These are phyloP conservation scores for Bombus breviceps DNA, from an alignment of 1,140 invertebrate species.

Conservation along the genomic window DNA sequence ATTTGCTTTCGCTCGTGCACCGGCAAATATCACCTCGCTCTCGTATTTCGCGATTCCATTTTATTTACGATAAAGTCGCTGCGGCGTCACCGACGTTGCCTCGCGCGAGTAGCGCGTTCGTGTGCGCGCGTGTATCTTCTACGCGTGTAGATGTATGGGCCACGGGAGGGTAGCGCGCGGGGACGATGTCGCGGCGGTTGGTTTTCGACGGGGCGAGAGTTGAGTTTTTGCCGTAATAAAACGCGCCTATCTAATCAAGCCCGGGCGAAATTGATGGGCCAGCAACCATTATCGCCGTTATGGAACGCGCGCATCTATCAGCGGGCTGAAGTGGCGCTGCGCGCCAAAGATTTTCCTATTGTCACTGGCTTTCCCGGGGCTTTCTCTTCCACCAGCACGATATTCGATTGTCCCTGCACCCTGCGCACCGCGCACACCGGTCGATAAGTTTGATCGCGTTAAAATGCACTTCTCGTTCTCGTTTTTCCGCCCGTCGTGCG, in stretches of 20 bases:
- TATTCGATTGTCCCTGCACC: conserved; percentile 5
- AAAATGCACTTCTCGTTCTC: conserved; percentile 1
- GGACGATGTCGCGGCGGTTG: conserved; percentile 19
- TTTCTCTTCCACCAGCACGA: neutral
- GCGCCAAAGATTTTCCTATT: conserved; percentile 54
- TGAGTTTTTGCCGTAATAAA: conserved; percentile 72
- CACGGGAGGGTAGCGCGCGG: neutral
- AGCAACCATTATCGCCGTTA: conserved; percentile 70
- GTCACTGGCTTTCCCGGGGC: conserved; percentile 42
- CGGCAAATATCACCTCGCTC: conserved; percentile 57
- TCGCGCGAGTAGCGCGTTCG: neutral
- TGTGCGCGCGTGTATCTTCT: neutral
- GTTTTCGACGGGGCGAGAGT: conserved; percentile 66
- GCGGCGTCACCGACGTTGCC: conserved; percentile 10
- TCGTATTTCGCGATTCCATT: conserved; percentile 74
- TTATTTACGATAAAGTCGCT: conserved; percentile 76
- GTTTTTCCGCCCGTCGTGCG: neutral
- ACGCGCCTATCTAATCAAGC: conserved; percentile 76
- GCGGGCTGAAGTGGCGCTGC: conserved; percentile 30
- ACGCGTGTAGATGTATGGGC: neutral
- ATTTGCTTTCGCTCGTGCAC: conserved; percentile 50
- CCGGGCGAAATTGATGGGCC: conserved; percentile 60
- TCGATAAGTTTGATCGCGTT: conserved; percentile 43
- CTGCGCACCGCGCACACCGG: neutral
- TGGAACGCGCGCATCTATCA: conserved; percentile 63